Percentiles rank a stretch among this genome's conserved stretches.
These are phyloP conservation scores for Malurus alboscapulatus DNA, from an alignment of 2,113 vertebrate genomes.

Conservation along the genomic window DNA sequence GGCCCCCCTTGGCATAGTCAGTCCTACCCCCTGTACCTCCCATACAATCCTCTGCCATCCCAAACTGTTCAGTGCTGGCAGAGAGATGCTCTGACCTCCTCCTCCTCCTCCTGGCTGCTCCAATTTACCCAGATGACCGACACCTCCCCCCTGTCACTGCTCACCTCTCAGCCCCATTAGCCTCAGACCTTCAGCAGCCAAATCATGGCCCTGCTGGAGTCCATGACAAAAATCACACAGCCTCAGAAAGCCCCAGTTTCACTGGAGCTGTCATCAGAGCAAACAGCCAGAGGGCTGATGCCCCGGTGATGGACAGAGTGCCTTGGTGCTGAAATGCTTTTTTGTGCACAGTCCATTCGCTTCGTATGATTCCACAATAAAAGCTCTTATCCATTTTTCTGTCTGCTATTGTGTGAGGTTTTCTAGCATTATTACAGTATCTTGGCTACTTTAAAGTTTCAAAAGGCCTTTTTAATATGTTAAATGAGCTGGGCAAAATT, in stretches of 20 bases:
- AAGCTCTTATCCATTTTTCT: constrained; percentile 22
- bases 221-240: neutral
- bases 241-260: neutral
- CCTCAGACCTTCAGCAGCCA: neutral
- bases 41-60: neutral
- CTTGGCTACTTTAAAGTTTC: constrained; percentile 8
- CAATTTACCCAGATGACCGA: neutral
- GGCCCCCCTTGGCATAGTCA: neutral
- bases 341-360: neutral
- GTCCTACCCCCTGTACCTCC: neutral
- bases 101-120: neutral
- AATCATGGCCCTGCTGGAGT: neutral
- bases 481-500: constrained; percentile 13
- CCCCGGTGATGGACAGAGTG: neutral
- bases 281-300: neutral
- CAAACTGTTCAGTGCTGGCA: neutral
- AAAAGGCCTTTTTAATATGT: neutral
- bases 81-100: neutral
- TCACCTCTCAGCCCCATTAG: neutral
- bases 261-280: neutral
- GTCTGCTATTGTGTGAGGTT: neutral
- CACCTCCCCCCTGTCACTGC: neutral
- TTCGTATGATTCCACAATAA: neutral
- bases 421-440: neutral
- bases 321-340: neutral